A percentile compares a stretch with the other conserved stretches of the same genome.
Conservation (phyloP, 2,797 vertebrate genomes). For the Pseudomugil gertrudae region DNA sequence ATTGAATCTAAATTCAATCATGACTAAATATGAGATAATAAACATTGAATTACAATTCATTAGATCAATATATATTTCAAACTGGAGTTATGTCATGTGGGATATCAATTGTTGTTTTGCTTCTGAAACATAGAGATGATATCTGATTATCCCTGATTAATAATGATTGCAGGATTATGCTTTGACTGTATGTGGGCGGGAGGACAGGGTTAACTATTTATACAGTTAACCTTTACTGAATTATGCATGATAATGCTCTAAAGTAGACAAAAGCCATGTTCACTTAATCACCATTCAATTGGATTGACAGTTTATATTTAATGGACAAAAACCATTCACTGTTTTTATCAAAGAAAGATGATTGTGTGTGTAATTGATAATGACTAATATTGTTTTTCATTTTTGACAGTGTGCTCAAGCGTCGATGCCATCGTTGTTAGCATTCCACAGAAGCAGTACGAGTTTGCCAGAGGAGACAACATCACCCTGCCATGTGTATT, state of each 20-base stretch:
- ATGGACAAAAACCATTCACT: not conserved
- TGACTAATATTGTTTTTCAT: not conserved
- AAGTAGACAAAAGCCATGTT: not conserved
- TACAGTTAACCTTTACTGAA: not conserved
- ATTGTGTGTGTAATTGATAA: not conserved
- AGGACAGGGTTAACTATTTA: not conserved
- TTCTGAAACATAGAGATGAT: not conserved
- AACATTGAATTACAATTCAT: no score
- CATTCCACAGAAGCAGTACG: conserved; percentile 22
- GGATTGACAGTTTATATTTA: no score
- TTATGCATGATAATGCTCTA: not conserved
- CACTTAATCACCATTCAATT: not conserved
- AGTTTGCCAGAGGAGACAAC: conserved; percentile 66
- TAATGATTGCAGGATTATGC: not conserved
- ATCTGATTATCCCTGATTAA: no score
- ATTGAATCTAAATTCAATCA: no score
- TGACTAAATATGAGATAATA: no score
- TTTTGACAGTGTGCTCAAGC: conserved; percentile 39
- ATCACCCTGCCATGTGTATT: conserved; percentile 70
- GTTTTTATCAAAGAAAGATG: not conserved
- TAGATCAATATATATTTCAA: no score
- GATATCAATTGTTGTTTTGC: not conserved
- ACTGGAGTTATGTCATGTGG: no score
- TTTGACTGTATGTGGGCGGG: not conserved
- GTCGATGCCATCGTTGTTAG: conserved; percentile 26